Base-by-base conservation (phyloP, 2,113 vertebrate genomes). In the Pipa parva region DNA sequence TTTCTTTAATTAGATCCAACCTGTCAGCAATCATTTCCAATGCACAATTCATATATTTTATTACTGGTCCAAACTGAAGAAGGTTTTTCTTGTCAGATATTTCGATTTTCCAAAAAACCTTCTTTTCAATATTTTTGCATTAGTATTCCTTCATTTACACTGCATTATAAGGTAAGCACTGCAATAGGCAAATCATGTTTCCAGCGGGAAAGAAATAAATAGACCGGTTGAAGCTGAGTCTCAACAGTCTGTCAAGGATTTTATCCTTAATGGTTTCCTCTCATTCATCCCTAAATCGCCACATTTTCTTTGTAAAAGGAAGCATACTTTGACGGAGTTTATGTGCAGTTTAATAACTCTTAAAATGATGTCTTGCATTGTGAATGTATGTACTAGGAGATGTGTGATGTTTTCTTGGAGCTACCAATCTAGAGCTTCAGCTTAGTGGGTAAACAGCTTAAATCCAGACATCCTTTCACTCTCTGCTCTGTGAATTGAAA, bases 401-500 rank as follows among this genome's bases (percentile, higher is more conserved):
- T 78, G 78, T 82, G 75, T 64, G 76, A 79, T 72, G 81, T 81
- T 85, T 87, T 89, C 85, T 88, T 82, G 83, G 42, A 76, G 79
- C 79, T 80, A 82, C 81, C 75, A 86, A 84, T 85, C 81, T 71
- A 85, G 80, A 79, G 82, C 85, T 84, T 81, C 76, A 75, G 84
- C 83, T 85, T 86, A 85, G 85, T 88, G 85, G 85, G 86, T 87
- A 88, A 88, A 91, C 86, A 88, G 87, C 85, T 89, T 89, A 89
- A 87, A 81, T 80, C 87, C 87, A 87, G 86, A 83, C 86, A 84
- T 83, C 84, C 85, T 88, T 91, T 88, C 86, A 86, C 84, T 85
- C 83, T 88, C 76, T 7, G 75, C 71, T 63, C 83, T 76, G 83
- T 71, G 75, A 83, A 85, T 90, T 85, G 83, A 87, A 87, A 81